Percentiles rank a stretch among this genome's conserved stretches.
Conservation (phyloP, 2,888 invertebrate species). For the Digitonthophagus gazella region DNA sequence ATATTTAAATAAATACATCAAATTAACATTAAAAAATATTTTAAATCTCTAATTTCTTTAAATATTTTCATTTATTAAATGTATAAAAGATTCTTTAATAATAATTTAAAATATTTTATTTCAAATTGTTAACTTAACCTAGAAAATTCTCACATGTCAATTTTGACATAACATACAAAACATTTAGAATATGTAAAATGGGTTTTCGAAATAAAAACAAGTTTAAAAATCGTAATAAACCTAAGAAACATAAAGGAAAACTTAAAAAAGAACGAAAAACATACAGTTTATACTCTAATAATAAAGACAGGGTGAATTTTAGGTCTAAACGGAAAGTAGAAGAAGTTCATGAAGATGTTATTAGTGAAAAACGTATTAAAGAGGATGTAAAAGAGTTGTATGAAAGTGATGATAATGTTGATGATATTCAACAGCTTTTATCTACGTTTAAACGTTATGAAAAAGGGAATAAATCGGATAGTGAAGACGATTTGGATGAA, state of each 20-base stretch:
- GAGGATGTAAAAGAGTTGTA: constrained; percentile 16
- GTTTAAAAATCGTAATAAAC: constrained; percentile 17
- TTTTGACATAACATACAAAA: background rate
- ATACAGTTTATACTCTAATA: constrained; percentile 35
- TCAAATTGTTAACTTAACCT: background rate
- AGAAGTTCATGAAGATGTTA: background rate
- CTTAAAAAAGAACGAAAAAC: constrained; percentile 21
- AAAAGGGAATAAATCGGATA: constrained; percentile 44
- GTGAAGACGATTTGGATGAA: constrained; percentile 46
- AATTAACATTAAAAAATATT: too few species aligned
- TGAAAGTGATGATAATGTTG: constrained; percentile 34
- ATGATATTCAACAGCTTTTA: constrained; percentile 38
- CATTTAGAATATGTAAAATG: constrained; percentile 18
- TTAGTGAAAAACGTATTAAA: constrained; percentile 1
- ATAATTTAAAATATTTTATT: background rate
- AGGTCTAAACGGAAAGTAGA: constrained; percentile 20
- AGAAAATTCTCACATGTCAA: background rate
- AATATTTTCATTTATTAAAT: too few species aligned
- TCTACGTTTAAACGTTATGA: constrained; percentile 37
- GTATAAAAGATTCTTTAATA: too few species aligned
- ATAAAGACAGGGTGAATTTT: constrained; percentile 27
- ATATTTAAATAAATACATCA: too few species aligned
- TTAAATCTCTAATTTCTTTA: too few species aligned
- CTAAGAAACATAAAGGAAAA: constrained; percentile 19
- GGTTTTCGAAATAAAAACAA: constrained; percentile 19